Evolutionary conservation across 2,113 vertebrate species (phyloP).

Genomic region (Etia nguti): DNA sequence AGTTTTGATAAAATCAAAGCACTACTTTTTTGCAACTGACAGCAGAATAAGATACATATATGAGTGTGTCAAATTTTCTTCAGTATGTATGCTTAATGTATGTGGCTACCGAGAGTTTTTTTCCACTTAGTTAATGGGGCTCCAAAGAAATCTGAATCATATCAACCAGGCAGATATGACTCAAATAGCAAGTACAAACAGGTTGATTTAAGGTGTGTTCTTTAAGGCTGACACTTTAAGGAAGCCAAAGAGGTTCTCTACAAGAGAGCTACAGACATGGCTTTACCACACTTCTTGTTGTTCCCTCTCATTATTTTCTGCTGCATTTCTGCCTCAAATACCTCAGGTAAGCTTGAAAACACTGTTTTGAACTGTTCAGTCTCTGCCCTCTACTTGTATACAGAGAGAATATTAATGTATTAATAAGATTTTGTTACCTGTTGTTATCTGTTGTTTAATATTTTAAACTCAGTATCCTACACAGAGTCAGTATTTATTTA

Average conservation of each 20-base stretch:
- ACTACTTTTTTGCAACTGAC: neutral
- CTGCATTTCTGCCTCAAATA: neutral
- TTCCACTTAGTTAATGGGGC: accelerated
- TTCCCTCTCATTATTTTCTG: neutral
- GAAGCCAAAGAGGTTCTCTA: neutral
- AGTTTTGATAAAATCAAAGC: neutral
- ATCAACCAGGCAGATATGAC: neutral
- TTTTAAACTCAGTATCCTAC: neutral
- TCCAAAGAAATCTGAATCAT: neutral
- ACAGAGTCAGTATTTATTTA: neutral
- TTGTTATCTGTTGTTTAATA: neutral
- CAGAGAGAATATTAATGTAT: neutral
- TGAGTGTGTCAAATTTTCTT: neutral
- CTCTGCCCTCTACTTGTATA: neutral
- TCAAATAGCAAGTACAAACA: accelerated
- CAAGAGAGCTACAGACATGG: neutral
- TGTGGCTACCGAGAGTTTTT: accelerated
- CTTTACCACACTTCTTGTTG: neutral
- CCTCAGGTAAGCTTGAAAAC: neutral
- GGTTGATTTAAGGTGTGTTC: neutral
- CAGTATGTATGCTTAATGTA: neutral
- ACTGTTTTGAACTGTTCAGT: neutral
- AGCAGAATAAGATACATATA: neutral
- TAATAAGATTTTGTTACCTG: neutral
- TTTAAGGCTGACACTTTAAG: neutral